phyloP scores from a whole-genome alignment of 2,113 vertebrate species.

The Leptobrachium ailaonicum region DNA sequence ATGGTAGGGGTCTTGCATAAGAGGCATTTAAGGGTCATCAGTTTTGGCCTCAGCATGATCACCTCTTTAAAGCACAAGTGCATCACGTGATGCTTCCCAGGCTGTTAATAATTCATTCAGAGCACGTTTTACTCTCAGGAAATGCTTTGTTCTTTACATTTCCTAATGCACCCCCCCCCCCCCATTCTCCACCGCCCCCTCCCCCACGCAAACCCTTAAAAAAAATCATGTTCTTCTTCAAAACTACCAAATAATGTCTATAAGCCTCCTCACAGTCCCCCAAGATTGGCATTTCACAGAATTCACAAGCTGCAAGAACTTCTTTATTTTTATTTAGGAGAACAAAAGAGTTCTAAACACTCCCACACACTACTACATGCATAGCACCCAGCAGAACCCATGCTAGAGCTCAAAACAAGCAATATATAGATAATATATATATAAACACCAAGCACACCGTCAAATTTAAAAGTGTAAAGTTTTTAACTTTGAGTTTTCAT shows the following conservation, averaged over 20 bases:
- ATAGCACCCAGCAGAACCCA: too few species aligned
- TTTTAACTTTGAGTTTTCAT: too few species aligned
- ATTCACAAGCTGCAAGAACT: too few species aligned
- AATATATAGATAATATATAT: too few species aligned
- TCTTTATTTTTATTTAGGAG: too few species aligned
- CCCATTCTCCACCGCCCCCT: not conserved
- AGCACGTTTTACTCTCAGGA: slow-evolving; percentile 53
- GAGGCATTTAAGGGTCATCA: slow-evolving; percentile 71
- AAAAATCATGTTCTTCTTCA: slow-evolving; percentile 11
- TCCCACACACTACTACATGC: too few species aligned
- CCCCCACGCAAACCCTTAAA: not conserved
- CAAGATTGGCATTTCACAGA: too few species aligned
- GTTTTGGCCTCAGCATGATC: slow-evolving; percentile 74
- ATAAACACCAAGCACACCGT: too few species aligned
- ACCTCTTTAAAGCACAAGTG: slow-evolving; percentile 62
- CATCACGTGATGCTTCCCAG: slow-evolving; percentile 63
- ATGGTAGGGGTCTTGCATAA: slow-evolving; percentile 50
- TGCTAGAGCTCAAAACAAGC: too few species aligned
- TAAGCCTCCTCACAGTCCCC: not conserved
- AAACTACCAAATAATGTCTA: not conserved
- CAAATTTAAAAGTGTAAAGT: too few species aligned
- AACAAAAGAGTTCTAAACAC: not conserved
- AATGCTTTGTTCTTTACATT: slow-evolving; percentile 61
- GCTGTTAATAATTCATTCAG: slow-evolving; percentile 60
- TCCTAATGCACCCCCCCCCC: slow-evolving; percentile 37